These are phyloP conservation scores for Amphiprion percula DNA, from an alignment of 2,113 vertebrate genomes.

Conservation along the genomic window DNA sequence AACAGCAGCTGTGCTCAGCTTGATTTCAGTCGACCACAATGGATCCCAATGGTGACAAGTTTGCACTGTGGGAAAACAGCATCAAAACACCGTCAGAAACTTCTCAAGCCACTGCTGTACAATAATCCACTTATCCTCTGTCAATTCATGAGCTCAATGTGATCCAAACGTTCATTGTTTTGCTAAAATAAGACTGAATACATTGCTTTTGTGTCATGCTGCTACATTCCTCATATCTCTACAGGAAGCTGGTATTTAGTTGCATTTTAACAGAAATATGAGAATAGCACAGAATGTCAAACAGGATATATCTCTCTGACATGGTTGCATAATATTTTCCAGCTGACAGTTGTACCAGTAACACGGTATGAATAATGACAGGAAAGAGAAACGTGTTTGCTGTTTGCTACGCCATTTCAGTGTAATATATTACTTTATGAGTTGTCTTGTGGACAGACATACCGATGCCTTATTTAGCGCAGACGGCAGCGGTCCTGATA, in stretches of 20 bases:
- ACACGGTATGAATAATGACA: too few species aligned
- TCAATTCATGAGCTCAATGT: not conserved
- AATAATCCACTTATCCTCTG: not conserved
- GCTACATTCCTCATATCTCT: too few species aligned
- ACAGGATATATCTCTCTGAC: not conserved
- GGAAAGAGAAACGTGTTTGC: too few species aligned
- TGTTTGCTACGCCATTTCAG: not conserved
- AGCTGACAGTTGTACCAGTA: too few species aligned
- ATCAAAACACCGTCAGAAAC: constrained; percentile 22
- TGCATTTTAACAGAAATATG: not conserved
- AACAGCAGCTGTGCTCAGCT: constrained; percentile 31
- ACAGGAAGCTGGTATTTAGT: not conserved
- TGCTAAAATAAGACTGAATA: too few species aligned
- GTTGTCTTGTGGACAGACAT: not conserved
- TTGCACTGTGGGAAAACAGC: not conserved
- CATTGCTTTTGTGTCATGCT: too few species aligned
- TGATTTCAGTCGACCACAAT: constrained; percentile 22
- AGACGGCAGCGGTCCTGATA: constrained; percentile 7
- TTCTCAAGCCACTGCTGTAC: not conserved
- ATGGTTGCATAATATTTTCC: not conserved
- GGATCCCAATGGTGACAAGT: constrained; percentile 1
- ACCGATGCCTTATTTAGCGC: not conserved
- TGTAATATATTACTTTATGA: not conserved
- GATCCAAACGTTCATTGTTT: constrained; percentile 12
- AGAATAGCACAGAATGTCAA: not conserved